These are phyloP conservation scores for Eristalinus aeneus DNA, from an alignment of 2,888 invertebrate species.

Conservation along the genomic window DNA sequence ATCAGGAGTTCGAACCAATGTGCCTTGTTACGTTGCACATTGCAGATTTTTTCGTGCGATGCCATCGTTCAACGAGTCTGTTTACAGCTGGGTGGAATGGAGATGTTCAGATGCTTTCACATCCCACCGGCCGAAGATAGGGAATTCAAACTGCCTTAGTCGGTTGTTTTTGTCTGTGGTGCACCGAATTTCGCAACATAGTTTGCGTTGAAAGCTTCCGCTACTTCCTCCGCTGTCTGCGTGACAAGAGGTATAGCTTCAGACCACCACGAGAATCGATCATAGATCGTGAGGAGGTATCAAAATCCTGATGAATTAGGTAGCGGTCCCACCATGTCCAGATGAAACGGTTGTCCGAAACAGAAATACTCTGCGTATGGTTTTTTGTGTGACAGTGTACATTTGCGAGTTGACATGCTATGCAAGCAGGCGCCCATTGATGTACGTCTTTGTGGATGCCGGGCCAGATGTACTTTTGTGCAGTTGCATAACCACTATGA, in stretches of 20 bases:
- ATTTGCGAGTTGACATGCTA: constrained; percentile 6
- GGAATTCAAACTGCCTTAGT: background rate
- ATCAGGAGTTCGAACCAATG: background rate
- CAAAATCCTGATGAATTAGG: background rate
- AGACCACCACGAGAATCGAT: background rate
- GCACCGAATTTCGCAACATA: background rate
- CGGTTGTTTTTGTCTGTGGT: background rate
- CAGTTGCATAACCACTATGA: background rate
- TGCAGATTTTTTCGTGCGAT: background rate
- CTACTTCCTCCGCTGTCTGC: background rate
- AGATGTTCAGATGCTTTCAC: background rate
- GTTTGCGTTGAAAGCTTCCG: background rate
- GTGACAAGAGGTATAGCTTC: background rate
- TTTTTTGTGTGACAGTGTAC: constrained; percentile 7
- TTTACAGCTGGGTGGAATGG: background rate
- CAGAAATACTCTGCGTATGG: background rate
- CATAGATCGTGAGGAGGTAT: background rate
- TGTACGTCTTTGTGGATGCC: background rate
- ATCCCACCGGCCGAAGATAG: background rate
- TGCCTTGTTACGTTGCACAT: too few relatives aligned
- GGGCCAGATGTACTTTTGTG: too few relatives aligned
- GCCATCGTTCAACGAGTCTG: background rate
- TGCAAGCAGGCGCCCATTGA: background rate
- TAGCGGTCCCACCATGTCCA: background rate
- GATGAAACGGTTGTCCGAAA: background rate